Percentiles rank a stretch among this genome's conserved stretches.
Conservation (phyloP, 2,113 vertebrate species). For the Myrmophylax atrothorax region DNA sequence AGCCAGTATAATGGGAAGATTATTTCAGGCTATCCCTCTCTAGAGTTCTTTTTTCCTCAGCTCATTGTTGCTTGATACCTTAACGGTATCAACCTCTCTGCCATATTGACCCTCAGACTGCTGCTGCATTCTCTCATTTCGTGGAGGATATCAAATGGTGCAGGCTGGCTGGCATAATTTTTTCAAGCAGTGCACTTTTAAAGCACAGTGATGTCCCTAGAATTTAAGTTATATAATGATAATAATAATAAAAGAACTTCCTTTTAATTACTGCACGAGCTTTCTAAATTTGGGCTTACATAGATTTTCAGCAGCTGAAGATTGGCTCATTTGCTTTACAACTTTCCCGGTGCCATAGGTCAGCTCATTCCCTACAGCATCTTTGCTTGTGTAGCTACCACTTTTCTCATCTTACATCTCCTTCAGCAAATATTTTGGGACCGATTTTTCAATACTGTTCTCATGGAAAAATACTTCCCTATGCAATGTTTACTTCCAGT, state of each 20-base stretch:
- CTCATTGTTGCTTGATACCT: neutral
- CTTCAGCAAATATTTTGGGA: neutral
- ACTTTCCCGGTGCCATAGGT: neutral
- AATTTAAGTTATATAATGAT: neutral
- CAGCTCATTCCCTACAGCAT: neutral
- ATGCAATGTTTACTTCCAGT: neutral
- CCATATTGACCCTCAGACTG: neutral
- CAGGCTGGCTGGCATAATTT: neutral
- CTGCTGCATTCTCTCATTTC: neutral
- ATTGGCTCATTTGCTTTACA: neutral
- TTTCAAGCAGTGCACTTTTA: neutral
- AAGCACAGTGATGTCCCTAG: neutral
- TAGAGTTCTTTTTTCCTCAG: neutral
- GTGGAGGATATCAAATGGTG: neutral
- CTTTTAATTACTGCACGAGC: neutral
- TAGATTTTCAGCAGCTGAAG: neutral
- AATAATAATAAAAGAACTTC: neutral
- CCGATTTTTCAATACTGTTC: neutral
- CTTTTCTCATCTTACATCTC: neutral
- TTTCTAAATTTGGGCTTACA: neutral
- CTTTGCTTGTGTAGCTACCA: neutral
- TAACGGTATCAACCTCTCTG: neutral
- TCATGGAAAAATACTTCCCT: neutral
- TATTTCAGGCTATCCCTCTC: neutral
- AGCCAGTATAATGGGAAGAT: neutral